Conservation (phyloP, 2,888 invertebrate species). For the Seira musarum region DNA sequence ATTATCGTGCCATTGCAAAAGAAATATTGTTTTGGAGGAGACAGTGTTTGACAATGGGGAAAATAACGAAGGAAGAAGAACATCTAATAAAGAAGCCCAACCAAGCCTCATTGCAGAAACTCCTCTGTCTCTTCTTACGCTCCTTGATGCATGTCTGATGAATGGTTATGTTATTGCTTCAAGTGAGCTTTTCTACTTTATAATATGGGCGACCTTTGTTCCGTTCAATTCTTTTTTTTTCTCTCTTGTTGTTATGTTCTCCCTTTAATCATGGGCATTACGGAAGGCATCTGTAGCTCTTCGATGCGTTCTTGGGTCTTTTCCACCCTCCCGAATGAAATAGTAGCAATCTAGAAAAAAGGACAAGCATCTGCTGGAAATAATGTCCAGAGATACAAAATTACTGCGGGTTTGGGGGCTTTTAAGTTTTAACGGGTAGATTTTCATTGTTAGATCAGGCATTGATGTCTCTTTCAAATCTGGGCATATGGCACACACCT, state of each 20-base stretch:
- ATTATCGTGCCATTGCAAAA: too few species aligned
- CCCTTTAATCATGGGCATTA: constrained; percentile 25
- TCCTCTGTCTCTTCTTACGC: constrained; percentile 30
- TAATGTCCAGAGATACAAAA: too few species aligned
- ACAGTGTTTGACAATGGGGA: constrained; percentile 10
- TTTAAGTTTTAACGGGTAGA: too few species aligned
- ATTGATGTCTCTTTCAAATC: too few species aligned
- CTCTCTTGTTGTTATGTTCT: constrained; percentile 19
- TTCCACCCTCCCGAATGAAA: constrained; percentile 5
- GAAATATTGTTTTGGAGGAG: not conserved
- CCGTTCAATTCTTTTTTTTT: constrained; percentile 21
- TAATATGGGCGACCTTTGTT: constrained; percentile 6
- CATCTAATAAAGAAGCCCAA: constrained; percentile 31
- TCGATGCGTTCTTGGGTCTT: too few species aligned
- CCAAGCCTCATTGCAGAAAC: constrained; percentile 22
- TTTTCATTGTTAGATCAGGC: too few species aligned
- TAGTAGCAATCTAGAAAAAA: too few species aligned
- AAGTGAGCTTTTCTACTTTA: constrained; percentile 2
- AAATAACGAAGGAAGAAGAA: not conserved
- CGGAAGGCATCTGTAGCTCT: constrained; percentile 52
- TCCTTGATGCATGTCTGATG: constrained; percentile 52
- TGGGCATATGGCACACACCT: too few species aligned
- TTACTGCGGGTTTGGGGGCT: too few species aligned
- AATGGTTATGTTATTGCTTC: constrained; percentile 47
- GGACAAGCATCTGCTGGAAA: too few species aligned